Evolutionary conservation across 2,113 vertebrate species (phyloP).

Genomic region (Microcebus griseorufus): DNA sequence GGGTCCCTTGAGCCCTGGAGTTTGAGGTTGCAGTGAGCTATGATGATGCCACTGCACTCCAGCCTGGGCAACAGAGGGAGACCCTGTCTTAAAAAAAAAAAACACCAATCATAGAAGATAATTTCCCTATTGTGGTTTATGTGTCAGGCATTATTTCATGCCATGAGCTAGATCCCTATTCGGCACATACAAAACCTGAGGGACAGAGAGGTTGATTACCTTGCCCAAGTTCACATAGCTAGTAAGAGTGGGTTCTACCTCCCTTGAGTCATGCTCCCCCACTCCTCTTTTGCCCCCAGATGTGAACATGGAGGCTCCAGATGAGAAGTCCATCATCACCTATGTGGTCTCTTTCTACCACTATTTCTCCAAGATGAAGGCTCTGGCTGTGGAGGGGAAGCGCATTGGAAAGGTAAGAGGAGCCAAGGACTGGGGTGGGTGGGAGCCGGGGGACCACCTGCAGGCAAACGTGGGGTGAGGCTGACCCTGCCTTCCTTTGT

Average conservation of each 20-base stretch:
- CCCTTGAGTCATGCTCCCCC: rapidly evolving
- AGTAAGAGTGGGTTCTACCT: neutral
- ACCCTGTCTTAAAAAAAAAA: neutral
- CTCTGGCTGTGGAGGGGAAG: constrained; percentile 96
- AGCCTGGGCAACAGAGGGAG: neutral
- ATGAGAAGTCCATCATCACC: constrained; percentile 98
- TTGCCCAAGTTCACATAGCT: neutral
- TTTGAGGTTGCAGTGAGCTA: neutral
- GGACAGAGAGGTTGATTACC: neutral
- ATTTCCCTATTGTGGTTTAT: neutral
- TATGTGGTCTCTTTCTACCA: constrained; percentile 98
- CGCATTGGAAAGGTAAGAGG: constrained; percentile 94
- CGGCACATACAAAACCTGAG: neutral
- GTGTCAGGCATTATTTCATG: neutral
- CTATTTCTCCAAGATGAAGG: constrained; percentile 99
- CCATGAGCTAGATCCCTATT: neutral
- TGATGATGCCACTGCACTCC: neutral
- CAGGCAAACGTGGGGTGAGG: rapidly evolving
- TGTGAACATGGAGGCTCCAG: constrained; percentile 96
- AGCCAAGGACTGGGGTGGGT: rapidly evolving
- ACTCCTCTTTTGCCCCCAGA: constrained; percentile 80
- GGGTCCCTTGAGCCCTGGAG: neutral
- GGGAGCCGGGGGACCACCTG: neutral
- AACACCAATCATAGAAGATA: neutral
- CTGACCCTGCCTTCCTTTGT: neutral